Conservation (phyloP, 2,113 vertebrate species). For the Perccottus glenii region DNA sequence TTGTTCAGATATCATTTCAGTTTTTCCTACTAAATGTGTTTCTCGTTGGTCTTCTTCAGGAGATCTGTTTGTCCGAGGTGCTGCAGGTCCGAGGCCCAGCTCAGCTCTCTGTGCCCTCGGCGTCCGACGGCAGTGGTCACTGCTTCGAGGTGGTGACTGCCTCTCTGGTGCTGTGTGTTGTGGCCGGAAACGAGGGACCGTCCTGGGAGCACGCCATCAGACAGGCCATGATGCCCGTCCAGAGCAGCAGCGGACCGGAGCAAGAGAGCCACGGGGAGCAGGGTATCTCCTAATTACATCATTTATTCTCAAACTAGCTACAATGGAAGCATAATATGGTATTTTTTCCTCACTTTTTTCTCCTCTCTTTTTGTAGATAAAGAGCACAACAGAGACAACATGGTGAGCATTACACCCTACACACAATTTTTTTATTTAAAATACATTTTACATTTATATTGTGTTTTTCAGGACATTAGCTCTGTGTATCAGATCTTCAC, state of each 20-base stretch:
- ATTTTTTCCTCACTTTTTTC: too few species aligned
- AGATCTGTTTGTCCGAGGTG: slow-evolving; percentile 97
- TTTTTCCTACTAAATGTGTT: neutral
- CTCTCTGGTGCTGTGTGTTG: slow-evolving; percentile 92
- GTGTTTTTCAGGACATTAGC: slow-evolving; percentile 81
- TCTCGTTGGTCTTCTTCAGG: slow-evolving; percentile 70
- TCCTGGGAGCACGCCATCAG: slow-evolving; percentile 85
- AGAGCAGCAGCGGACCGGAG: slow-evolving; percentile 24
- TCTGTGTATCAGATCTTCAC: slow-evolving; percentile 86
- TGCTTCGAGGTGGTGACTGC: slow-evolving; percentile 88
- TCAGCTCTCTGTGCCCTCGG: slow-evolving; percentile 70
- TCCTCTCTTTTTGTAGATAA: slow-evolving; percentile 49
- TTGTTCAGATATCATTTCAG: neutral
- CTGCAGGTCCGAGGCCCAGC: slow-evolving; percentile 87
- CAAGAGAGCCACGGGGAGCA: slow-evolving; percentile 33
- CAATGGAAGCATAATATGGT: too few species aligned
- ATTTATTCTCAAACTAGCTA: too few species aligned
- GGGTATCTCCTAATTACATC: too few species aligned
- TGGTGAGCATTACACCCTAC: slow-evolving; percentile 60
- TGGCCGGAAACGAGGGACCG: slow-evolving; percentile 87
- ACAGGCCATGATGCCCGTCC: slow-evolving; percentile 77
- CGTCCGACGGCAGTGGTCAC: slow-evolving; percentile 17
- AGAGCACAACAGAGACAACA: slow-evolving; percentile 7
- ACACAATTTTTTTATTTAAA: too few species aligned
- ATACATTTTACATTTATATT: neutral